Evolutionary conservation across 2,797 vertebrate genomes (phyloP).

Genomic region (Coreius guichenoti): DNA sequence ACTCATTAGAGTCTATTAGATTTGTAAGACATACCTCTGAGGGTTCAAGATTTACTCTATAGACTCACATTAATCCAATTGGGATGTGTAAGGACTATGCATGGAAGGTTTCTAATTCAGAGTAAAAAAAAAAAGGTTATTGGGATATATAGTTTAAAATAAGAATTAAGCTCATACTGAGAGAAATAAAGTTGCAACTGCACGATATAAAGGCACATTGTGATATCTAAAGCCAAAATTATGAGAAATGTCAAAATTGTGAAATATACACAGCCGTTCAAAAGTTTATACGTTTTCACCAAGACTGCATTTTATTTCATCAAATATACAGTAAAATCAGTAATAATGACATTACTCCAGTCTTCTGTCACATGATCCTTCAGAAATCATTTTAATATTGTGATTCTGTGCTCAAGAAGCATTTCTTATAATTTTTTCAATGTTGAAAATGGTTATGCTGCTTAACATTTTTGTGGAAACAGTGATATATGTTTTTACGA

Average conservation of each 20-base stretch:
- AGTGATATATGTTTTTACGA: neutral
- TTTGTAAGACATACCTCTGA: neutral
- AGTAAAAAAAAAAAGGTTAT: neutral
- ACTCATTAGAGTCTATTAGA: slow-evolving; percentile 26
- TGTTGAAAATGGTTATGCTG: too few relatives aligned
- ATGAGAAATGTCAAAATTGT: neutral
- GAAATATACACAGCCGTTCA: neutral
- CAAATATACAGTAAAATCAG: neutral
- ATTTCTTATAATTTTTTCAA: neutral
- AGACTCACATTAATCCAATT: neutral
- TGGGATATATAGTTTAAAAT: neutral
- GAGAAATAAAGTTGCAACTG: neutral
- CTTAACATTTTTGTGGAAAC: neutral
- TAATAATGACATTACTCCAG: neutral
- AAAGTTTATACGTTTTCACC: neutral
- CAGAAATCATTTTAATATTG: neutral
- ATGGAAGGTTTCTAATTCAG: neutral
- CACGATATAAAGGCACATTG: neutral
- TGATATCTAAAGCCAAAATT: neutral
- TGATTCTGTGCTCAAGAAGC: neutral
- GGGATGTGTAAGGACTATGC: neutral
- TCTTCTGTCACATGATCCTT: neutral
- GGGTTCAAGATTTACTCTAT: slow-evolving; percentile 17
- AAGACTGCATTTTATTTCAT: neutral
- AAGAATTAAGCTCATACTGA: neutral